Percentiles rank a stretch among this genome's conserved stretches.
Evolutionary conservation across 2,797 vertebrate genomes (phyloP).

Genomic region (Rousettus madagascariensis): DNA sequence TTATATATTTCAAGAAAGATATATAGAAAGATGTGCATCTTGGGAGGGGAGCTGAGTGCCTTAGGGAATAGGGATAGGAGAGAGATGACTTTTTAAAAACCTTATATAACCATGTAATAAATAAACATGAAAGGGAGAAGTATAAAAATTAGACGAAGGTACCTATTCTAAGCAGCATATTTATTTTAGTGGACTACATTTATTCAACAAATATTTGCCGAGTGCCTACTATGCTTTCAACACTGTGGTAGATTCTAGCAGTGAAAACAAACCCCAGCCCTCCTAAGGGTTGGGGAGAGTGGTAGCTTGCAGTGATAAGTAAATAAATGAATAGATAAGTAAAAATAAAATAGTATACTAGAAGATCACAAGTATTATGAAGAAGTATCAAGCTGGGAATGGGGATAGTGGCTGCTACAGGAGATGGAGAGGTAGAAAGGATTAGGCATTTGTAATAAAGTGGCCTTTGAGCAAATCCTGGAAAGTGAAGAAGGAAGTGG

Average conservation of each 20-base stretch:
- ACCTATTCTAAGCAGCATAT: not conserved
- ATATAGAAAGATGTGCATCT: not conserved
- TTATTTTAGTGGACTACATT: slow-evolving; percentile 23
- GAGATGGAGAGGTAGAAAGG: not conserved
- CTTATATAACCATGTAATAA: not conserved
- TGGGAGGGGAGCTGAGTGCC: not conserved
- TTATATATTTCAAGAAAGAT: not conserved
- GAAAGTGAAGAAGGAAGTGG: not conserved
- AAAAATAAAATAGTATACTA: not conserved
- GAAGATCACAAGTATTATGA: not conserved
- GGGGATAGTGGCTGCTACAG: not conserved
- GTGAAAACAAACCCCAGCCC: not conserved
- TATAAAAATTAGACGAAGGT: slow-evolving; percentile 1
- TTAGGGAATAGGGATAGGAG: not conserved
- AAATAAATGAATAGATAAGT: not conserved
- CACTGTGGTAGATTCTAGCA: not conserved
- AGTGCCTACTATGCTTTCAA: not conserved
- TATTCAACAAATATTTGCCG: not conserved
- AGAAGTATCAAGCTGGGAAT: not conserved
- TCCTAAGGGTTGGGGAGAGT: not conserved
- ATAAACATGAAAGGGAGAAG: not conserved
- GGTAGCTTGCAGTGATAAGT: not conserved
- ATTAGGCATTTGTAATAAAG: not conserved
- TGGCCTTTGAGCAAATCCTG: not conserved
- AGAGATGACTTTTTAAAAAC: not conserved